Base-by-base conservation (phyloP, 2,888 invertebrate species). In the Watsonalla binaria region DNA sequence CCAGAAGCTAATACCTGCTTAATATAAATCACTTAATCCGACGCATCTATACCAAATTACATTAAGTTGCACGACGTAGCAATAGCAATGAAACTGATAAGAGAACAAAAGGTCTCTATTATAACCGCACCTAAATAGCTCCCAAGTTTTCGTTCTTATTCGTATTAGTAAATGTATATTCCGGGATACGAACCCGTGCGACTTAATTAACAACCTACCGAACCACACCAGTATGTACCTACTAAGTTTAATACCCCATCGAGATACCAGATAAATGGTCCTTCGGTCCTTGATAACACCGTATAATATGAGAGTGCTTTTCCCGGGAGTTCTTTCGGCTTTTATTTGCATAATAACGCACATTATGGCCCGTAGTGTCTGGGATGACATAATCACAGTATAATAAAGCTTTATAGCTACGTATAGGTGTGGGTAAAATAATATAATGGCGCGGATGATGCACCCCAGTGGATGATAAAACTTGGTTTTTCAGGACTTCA, bases 211-310 rank as follows among this genome's bases (percentile, higher is more conserved):
- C 7, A 9, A 24, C 4, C 24, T 24, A 24, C 24, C 24, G 24
- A 24, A 24, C 24, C 24, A 24, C 24, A 11, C 13, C 6, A 13
- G 24, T 45, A 46, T 55, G 58, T 52, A 24, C 49, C 49, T 55
- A 46, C 51, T 52, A 52, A 47, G 49, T 52, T 57, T 57, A 54
- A 58, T 45, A 46, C 37, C 15, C 46, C 53, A 46, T 24, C 45
- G 46, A 56, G 54, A 57, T 57, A 56, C 14, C 37, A 58, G 56
- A 61, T 60, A 56, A 61, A 60, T 54, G 52, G 52, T 57, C 56
- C 53, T 62, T 46, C 51, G 53, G 60, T 14, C 48, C 45, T 37
- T 55, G 54, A 61, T 61, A 56, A 54, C 45, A 46, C 34, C 54
- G 24, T 52, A 45, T 52, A 55, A 52, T 45, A 47, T 34, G 45